These are phyloP conservation scores for Drosophila aldrichi DNA, from an alignment of 2,888 invertebrate genomes.

Conservation along the genomic window DNA sequence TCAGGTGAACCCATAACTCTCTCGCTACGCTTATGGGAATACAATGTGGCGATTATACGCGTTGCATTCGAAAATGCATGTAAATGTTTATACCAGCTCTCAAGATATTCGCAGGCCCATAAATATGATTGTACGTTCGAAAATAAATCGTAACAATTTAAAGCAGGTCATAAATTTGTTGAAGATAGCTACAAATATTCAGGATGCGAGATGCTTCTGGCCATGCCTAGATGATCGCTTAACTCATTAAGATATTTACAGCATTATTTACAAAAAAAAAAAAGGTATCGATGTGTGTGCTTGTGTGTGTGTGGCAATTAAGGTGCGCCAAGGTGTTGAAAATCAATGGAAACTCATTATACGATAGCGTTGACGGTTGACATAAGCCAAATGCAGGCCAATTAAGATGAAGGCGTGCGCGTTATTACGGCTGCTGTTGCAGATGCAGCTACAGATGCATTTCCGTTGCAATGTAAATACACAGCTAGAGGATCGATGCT, in stretches of 20 bases:
- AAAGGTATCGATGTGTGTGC: constrained; percentile 35
- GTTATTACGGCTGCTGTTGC: constrained; percentile 42
- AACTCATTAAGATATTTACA: constrained; percentile 73
- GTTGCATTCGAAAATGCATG: constrained; percentile 41
- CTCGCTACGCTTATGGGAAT: neutral
- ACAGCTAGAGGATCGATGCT: constrained; percentile 52
- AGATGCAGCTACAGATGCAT: constrained; percentile 44
- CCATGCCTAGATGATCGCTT: constrained; percentile 14
- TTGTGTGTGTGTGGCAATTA: constrained; percentile 61
- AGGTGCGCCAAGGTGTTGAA: constrained; percentile 78
- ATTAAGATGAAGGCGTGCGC: constrained; percentile 54
- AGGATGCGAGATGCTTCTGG: constrained; percentile 22
- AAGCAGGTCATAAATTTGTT: constrained; percentile 42
- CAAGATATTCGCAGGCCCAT: constrained; percentile 59
- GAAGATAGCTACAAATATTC: constrained; percentile 39
- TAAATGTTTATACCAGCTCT: constrained; percentile 39
- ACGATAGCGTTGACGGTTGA: constrained; percentile 83
- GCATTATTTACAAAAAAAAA: constrained; percentile 36
- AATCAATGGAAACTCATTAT: constrained; percentile 80
- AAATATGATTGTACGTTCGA: constrained; percentile 51
- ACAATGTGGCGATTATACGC: constrained; percentile 23
- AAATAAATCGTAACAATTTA: constrained; percentile 65
- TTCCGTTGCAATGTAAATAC: constrained; percentile 71
- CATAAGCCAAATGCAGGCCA: constrained; percentile 86
- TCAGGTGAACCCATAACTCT: constrained; percentile 13